Conservation (phyloP, 2,888 invertebrate genomes). For the Saturnia pavonia region DNA sequence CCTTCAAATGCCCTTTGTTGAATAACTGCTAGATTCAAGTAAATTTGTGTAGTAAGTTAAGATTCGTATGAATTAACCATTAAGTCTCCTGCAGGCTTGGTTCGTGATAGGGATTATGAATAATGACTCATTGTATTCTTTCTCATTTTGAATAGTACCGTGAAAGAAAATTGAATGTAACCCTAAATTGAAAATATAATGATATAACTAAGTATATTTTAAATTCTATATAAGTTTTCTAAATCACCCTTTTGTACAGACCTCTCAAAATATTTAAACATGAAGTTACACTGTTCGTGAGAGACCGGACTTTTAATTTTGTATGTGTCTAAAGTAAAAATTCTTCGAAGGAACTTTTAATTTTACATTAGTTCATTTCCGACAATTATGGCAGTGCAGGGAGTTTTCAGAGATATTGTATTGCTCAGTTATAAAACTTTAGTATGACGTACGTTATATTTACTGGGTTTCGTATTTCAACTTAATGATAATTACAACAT, state of each 20-base stretch:
- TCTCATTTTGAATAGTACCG: too few species aligned
- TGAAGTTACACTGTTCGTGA: conserved; percentile 20
- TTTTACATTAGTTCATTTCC: conserved; percentile 13
- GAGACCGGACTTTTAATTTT: conserved; percentile 30
- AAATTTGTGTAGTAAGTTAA: neutral
- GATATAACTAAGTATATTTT: neutral
- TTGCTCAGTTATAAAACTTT: neutral
- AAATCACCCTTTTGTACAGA: neutral
- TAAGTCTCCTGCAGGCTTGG: too few species aligned
- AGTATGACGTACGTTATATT: neutral
- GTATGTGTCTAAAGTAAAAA: conserved; percentile 20
- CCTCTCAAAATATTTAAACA: conserved; percentile 31
- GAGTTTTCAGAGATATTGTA: neutral
- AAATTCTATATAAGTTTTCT: neutral
- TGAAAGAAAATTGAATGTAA: too few species aligned
- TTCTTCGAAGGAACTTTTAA: conserved; percentile 16
- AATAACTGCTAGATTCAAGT: neutral
- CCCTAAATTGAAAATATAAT: too few species aligned
- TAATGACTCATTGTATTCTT: too few species aligned
- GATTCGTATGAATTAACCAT: too few species aligned
- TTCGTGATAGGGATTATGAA: too few species aligned
- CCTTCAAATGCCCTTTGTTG: neutral
- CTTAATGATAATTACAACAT: neutral
- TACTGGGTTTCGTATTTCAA: neutral
- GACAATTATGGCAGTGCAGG: neutral